Evolutionary conservation across 2,888 invertebrate species (phyloP).

Genomic region (Dynastes maya): DNA sequence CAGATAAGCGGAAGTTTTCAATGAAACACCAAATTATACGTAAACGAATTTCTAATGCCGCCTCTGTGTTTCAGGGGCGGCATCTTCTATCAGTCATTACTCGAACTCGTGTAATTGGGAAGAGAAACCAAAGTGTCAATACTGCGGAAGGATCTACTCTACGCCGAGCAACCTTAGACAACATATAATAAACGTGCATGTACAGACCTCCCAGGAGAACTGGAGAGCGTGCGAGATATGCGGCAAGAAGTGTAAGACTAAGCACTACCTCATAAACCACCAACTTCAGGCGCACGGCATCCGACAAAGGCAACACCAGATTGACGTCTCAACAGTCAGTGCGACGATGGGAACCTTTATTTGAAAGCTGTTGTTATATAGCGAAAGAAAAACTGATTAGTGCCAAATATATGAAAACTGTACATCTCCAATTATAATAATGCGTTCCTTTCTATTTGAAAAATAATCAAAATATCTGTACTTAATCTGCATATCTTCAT

Average conservation of each 20-base stretch:
- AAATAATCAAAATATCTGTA: no score
- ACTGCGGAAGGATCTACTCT: conserved; percentile 82
- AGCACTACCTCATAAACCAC: conserved; percentile 84
- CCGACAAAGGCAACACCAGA: conserved; percentile 75
- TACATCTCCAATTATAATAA: no score
- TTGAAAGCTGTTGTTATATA: conserved; percentile 31
- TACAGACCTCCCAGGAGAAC: conserved; percentile 79
- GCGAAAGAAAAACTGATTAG: conserved; percentile 60
- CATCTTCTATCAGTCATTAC: conserved; percentile 62
- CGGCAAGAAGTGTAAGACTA: conserved; percentile 84
- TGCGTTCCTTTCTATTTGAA: no score
- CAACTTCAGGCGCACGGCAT: conserved; percentile 84
- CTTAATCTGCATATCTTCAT: no score
- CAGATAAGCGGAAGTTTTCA: no score
- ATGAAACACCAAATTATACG: not conserved
- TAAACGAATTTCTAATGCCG: conserved; percentile 67
- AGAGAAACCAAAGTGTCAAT: conserved; percentile 78
- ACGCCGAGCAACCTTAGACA: conserved; percentile 83
- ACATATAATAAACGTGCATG: conserved; percentile 85
- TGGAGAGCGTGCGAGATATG: conserved; percentile 83
- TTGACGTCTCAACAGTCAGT: conserved; percentile 50
- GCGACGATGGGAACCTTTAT: conserved; percentile 53
- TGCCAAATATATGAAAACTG: not conserved
- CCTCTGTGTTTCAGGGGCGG: conserved; percentile 80
- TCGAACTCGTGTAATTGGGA: conserved; percentile 51